Conservation (phyloP, 2,888 invertebrate genomes). For the Euphydryas editha region DNA sequence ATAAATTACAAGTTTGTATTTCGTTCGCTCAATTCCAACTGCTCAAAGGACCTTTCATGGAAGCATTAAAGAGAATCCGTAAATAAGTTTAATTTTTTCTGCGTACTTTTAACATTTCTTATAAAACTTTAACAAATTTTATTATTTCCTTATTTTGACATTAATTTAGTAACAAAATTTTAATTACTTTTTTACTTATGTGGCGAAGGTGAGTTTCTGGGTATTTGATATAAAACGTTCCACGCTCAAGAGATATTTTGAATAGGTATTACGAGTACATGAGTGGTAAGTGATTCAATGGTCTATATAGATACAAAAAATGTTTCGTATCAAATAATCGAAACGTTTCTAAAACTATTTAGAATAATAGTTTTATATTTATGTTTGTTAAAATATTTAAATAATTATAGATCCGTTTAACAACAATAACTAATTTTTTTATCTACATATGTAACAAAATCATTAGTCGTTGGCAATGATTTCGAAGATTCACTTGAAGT, state of each 20-base stretch:
- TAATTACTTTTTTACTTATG: neutral
- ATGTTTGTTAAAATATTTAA: neutral
- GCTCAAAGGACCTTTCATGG: conserved; percentile 30
- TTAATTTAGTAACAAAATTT: neutral
- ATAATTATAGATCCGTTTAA: neutral
- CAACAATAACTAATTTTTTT: neutral
- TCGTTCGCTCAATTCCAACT: conserved; percentile 31
- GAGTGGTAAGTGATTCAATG: neutral
- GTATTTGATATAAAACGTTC: neutral
- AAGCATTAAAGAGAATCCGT: conserved; percentile 19
- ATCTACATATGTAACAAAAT: no score
- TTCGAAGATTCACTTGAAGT: neutral
- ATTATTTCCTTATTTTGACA: neutral
- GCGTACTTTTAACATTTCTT: conserved; percentile 14
- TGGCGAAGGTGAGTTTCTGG: neutral
- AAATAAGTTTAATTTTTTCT: conserved; percentile 19
- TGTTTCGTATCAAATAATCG: no score
- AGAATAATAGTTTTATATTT: neutral
- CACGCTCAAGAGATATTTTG: neutral
- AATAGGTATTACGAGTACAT: neutral
- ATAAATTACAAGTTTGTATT: conserved; percentile 26
- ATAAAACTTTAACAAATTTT: conserved; percentile 1
- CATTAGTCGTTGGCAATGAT: conserved; percentile 13
- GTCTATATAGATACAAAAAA: neutral
- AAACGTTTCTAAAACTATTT: no score